Percentiles rank a stretch among this genome's conserved stretches.
phyloP scores from a whole-genome alignment of 1,140 invertebrate species.

The Drosophila sucinea region DNA sequence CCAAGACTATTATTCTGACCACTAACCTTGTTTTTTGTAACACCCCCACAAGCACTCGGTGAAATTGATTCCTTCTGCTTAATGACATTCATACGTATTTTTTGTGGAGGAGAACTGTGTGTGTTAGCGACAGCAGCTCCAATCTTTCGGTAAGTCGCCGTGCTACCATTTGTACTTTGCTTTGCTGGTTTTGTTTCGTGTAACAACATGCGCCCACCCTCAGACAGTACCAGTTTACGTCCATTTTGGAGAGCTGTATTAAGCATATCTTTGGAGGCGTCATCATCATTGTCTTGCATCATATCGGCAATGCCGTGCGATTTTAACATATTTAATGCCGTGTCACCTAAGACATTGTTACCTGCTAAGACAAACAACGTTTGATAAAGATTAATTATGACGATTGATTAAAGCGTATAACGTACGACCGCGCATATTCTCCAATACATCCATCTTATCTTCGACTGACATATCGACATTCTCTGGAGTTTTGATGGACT shows the following conservation, averaged over 20 bases:
- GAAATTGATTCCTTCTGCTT: slow-evolving; percentile 56
- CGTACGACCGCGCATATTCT: slow-evolving; percentile 67
- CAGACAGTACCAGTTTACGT: slow-evolving; percentile 90
- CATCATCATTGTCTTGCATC: slow-evolving; percentile 85
- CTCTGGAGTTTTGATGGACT: slow-evolving; percentile 24
- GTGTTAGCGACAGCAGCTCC: slow-evolving; percentile 28
- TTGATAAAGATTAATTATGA: not conserved
- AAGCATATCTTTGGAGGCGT: slow-evolving; percentile 85
- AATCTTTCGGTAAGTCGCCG: slow-evolving; percentile 17
- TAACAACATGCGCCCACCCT: slow-evolving; percentile 90
- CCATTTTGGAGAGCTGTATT: slow-evolving; percentile 91
- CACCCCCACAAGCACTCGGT: slow-evolving; percentile 28
- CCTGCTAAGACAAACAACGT: slow-evolving; percentile 22
- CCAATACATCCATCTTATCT: slow-evolving; percentile 68
- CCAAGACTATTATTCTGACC: not conserved
- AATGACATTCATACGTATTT: slow-evolving; percentile 69
- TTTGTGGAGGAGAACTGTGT: slow-evolving; percentile 52
- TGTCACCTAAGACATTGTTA: slow-evolving; percentile 60
- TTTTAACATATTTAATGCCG: slow-evolving; percentile 87
- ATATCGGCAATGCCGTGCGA: slow-evolving; percentile 92
- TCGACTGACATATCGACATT: slow-evolving; percentile 61
- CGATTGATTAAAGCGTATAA: not conserved
- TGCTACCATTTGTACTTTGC: slow-evolving; percentile 49
- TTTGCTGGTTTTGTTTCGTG: slow-evolving; percentile 84
- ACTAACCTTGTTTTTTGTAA: slow-evolving; percentile 68